Evolutionary conservation across 2,888 invertebrate genomes (phyloP), one percentile per base, ranked within the genome.

Genomic region (Actias luna): DNA sequence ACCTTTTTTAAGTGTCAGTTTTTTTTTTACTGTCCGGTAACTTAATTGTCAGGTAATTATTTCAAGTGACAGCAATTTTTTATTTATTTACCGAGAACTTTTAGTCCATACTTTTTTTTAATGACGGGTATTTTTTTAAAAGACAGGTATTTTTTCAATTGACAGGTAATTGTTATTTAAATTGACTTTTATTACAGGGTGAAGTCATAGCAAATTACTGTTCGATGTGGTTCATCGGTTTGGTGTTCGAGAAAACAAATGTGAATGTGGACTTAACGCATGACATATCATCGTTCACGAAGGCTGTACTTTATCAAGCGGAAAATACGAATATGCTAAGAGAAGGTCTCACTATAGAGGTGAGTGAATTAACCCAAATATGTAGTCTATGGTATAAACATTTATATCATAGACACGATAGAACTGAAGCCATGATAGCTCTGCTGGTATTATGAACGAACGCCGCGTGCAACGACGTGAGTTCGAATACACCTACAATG

Each of bases 181-280:
- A 42, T n/a, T 27, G 0, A n/a, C 12, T 18, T 46, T n/a, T 27
- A 31, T 33, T 18, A 31, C 84, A 92, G 90, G 92, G 88, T 0
- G 90, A 86, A 52, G 71, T 86, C 18, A 66, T 89, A 22, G 82
- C 93, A 39, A 94, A 93, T 69, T 94, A 94, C 70, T 96, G 97
- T 82, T 96, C 97, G 7, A 96, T 98, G 95, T 99, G 99, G 99
- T 99, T 99, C 88, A 98, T 99, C 76, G 99, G 99, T 0, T 93
- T 99, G 61, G 96, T 97, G 69, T 98, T 99, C 83, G 96, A 96
- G 75, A 98, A 97, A 90, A 95, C 96, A 16, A 97, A 96, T 82
- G 93, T 98, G 60, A 98, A 98, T 80, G 95, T 99, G 61, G 98
- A 99, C 89, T 94, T 99, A 64, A 99, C 99, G 0, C 95, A 95